Percentiles rank a stretch among this genome's conserved stretches.
Conservation (phyloP, 2,888 invertebrate genomes). For the Lithophane leautieri region DNA sequence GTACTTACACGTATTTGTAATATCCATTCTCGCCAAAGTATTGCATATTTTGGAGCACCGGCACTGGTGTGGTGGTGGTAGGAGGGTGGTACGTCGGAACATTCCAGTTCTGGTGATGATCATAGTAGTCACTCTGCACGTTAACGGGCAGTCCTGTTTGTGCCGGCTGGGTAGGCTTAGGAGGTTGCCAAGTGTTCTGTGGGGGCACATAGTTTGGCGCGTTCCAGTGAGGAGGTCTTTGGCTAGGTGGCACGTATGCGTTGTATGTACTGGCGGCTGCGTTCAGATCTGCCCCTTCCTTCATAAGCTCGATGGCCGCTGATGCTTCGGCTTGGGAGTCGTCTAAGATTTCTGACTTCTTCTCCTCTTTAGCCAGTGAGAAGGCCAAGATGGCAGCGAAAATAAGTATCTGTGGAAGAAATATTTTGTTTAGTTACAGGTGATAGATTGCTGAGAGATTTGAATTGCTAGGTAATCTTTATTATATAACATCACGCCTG, state of each 20-base stretch:
- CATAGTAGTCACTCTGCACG: constrained; percentile 68
- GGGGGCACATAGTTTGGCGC: constrained; percentile 52
- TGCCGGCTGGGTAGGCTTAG: constrained; percentile 51
- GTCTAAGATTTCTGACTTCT: constrained; percentile 67
- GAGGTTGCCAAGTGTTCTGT: constrained; percentile 60
- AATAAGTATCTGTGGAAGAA: constrained; percentile 77
- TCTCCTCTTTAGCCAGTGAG: constrained; percentile 76
- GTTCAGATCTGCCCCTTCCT: constrained; percentile 69
- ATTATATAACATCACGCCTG: neutral
- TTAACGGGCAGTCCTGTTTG: constrained; percentile 30
- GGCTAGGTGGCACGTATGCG: constrained; percentile 70
- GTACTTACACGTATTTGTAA: constrained; percentile 89
- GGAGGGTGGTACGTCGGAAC: constrained; percentile 63
- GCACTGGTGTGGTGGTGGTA: constrained; percentile 76
- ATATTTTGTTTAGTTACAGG: constrained; percentile 21
- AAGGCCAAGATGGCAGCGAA: constrained; percentile 80
- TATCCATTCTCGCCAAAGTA: constrained; percentile 85
- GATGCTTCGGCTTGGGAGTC: constrained; percentile 78
- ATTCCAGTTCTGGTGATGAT: constrained; percentile 59
- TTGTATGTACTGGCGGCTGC: constrained; percentile 73
- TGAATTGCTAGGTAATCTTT: neutral
- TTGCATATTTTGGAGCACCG: constrained; percentile 87
- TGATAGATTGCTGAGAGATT: neutral
- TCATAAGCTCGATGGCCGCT: constrained; percentile 73
- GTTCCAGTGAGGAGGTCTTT: constrained; percentile 70